A percentile compares a stretch with the other conserved stretches of the same genome.
Evolutionary conservation across 2,888 invertebrate species (phyloP).

Genomic region (Zeuzera pyrina): DNA sequence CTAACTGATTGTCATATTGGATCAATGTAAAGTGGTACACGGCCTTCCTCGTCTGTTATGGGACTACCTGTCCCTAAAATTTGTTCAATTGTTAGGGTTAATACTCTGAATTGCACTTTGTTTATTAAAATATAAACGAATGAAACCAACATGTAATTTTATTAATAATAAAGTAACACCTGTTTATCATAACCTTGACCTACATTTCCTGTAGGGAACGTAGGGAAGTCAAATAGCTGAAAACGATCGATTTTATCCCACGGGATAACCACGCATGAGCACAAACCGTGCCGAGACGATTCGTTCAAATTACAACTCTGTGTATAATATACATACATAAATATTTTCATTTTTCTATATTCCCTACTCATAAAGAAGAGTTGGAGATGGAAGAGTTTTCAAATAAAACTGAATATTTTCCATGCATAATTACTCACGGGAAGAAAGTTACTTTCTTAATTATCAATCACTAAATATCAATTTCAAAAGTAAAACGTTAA

Average conservation of each 20-base stretch:
- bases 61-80: slow-evolving; percentile 55
- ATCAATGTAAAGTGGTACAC: slow-evolving; percentile 30
- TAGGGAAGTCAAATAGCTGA: slow-evolving; percentile 29
- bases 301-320: background rate
- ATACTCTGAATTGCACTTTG: slow-evolving; percentile 73
- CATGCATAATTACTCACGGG: no score
- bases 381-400: background rate
- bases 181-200: slow-evolving; percentile 43
- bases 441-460: no score
- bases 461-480: no score
- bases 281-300: no score
- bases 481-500: no score
- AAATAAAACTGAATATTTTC: background rate
- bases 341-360: background rate
- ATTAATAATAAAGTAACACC: slow-evolving; percentile 20
- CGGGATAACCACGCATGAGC: slow-evolving; percentile 69
- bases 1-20: slow-evolving; percentile 15
- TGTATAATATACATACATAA: no score
- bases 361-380: background rate
- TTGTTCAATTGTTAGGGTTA: slow-evolving; percentile 72
- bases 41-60: slow-evolving; percentile 41
- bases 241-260: slow-evolving; percentile 67
- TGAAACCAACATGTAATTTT: slow-evolving; percentile 39
- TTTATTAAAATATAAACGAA: slow-evolving; percentile 75
- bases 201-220: slow-evolving; percentile 35